Evolutionary conservation across 2,797 vertebrate species (phyloP), one percentile per base, ranked within the genome.

Genomic region (Sebastes steindachneri): DNA sequence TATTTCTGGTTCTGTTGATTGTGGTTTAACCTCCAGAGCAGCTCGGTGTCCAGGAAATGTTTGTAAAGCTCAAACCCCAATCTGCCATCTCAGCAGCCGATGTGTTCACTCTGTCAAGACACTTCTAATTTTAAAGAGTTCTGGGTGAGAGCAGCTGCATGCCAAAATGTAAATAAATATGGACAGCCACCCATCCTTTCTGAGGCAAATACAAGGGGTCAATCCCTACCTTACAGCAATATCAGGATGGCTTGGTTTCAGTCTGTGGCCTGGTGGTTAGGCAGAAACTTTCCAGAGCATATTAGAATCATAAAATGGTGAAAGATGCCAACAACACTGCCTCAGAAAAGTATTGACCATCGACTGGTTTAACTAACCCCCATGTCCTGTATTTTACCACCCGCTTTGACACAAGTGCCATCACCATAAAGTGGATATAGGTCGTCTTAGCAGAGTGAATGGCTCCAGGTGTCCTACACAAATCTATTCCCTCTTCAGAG

Each of bases 401-500:
- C 63, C 15, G 31, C 70, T 77, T 70, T 64, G 65, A 77, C 75
- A 86, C 37, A 79, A 79, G 69, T 63, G 68, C 37, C 54, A 70
- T 73, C 65, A 70, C 70, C 73, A 72, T 76, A 65, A 84, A 86
- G 78, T 70, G 87, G 26, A 80, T 55, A 80, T 51, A 67, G 73
- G 79, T 78, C 81, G 72, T 87, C 67, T 68, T 63, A 41, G 60
- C 23, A 72, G 63, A 75, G 75, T 82, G 84, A 89, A 92, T 69
- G 79, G 70, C 88, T 85, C 73, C 80, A 68, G 86, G 86, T 86
- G 68, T 84, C 84, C 37, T 23, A 63, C 68, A 83, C 75, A 80
- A 85, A 87, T 86, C 77, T 82, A 76, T 87, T 86, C 60, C 80
- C 72, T 51, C 51, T 79, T 55, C 69, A 73, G 28, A 89, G 83